Evolutionary conservation across 37 sponge, comb jelly and placozoan species (phyloP).

Genomic region (Bolinopsis microptera): DNA sequence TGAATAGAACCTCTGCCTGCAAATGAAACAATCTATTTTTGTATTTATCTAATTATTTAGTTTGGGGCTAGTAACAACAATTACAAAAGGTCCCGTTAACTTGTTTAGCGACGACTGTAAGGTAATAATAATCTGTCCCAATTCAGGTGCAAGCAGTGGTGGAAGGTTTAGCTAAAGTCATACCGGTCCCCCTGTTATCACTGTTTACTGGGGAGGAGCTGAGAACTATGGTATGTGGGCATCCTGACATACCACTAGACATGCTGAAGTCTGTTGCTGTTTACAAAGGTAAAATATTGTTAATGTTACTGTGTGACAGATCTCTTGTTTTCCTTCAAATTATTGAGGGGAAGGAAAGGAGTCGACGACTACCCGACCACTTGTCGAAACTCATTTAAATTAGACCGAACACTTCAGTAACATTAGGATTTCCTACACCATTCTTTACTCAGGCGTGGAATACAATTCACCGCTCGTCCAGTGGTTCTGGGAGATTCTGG

Average conservation of each 20-base stretch:
- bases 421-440: not conserved
- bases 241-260: constrained; percentile 80
- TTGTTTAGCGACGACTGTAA: too few species aligned
- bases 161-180: constrained; percentile 62
- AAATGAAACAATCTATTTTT: too few species aligned
- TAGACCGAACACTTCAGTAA: not conserved
- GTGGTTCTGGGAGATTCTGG: constrained; percentile 97
- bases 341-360: too few species aligned
- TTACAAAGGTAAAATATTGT: constrained; percentile 93
- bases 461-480: not conserved
- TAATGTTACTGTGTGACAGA: too few species aligned
- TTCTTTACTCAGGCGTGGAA: constrained; percentile 14
- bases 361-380: constrained; percentile 67
- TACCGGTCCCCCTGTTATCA: constrained; percentile 89
- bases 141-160: constrained; percentile 26
- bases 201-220: constrained; percentile 90
- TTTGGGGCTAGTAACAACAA: too few species aligned
- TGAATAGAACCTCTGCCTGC: too few species aligned
- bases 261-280: constrained; percentile 88
- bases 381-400: too few species aligned
- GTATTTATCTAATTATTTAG: too few species aligned
- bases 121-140: too few species aligned
- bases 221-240: constrained; percentile 90
- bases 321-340: too few species aligned
- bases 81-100: too few species aligned